These are phyloP conservation scores for Hydrolagus colliei DNA, from an alignment of 2,797 vertebrate species.

Conservation along the genomic window DNA sequence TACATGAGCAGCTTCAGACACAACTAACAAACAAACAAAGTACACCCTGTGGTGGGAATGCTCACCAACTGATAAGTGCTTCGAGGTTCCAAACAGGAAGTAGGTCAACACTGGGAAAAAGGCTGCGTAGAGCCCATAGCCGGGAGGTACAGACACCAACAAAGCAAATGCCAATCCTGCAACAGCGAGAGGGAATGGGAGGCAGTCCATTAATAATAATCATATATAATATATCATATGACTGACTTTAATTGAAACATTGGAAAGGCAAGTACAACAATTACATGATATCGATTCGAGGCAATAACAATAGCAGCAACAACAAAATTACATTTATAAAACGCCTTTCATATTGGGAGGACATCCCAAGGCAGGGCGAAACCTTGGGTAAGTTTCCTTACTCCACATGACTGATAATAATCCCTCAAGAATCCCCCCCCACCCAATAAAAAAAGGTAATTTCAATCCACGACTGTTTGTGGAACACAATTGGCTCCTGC, in stretches of 20 bases:
- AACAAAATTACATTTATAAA: too few species aligned
- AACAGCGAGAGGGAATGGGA: slow-evolving; percentile 1
- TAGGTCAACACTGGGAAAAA: slow-evolving; percentile 84
- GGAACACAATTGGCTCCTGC: too few species aligned
- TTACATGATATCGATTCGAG: too few species aligned
- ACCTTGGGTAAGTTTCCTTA: too few species aligned
- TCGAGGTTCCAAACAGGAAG: slow-evolving; percentile 87
- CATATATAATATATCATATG: too few species aligned
- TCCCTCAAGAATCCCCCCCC: background rate
- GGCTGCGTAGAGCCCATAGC: slow-evolving; percentile 82
- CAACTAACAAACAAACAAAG: background rate
- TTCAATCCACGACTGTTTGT: too few species aligned
- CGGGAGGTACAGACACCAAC: slow-evolving; percentile 71
- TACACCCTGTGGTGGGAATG: slow-evolving; percentile 25
- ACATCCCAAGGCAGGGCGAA: too few species aligned
- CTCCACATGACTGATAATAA: too few species aligned
- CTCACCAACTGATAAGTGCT: slow-evolving; percentile 91
- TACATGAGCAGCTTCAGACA: background rate
- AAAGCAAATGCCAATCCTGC: slow-evolving; percentile 86
- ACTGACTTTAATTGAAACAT: too few species aligned
- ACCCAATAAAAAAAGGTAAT: background rate
- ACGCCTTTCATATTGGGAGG: background rate
- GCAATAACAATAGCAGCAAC: too few species aligned
- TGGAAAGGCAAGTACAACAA: too few species aligned
- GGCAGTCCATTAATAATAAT: too few species aligned